phyloP scores from a whole-genome alignment of 2,113 vertebrate genomes.

The Hippocampus abdominalis region DNA sequence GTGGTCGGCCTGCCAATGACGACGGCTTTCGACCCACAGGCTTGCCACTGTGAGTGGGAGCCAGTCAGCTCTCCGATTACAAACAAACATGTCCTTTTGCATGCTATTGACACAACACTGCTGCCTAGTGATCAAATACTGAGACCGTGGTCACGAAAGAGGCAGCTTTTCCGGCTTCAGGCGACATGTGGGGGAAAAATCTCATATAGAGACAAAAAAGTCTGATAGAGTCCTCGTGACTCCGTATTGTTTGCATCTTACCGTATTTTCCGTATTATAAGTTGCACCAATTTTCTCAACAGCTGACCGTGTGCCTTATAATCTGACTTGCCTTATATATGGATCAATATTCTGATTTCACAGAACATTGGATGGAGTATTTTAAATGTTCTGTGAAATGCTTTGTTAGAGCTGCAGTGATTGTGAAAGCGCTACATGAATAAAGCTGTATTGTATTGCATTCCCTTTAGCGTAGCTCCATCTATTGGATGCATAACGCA shows the following conservation, averaged over 20 bases:
- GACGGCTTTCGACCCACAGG: slow-evolving; percentile 59
- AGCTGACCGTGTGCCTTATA: too few relatives aligned
- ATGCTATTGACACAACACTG: slow-evolving; percentile 50
- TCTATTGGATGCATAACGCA: too few relatives aligned
- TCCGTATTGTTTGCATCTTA: not conserved
- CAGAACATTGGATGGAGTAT: too few relatives aligned
- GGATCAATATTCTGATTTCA: too few relatives aligned
- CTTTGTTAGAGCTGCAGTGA: too few relatives aligned
- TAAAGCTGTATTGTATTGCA: not conserved
- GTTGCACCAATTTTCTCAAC: too few relatives aligned
- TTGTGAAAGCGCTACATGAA: too few relatives aligned
- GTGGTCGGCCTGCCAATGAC: slow-evolving; percentile 65
- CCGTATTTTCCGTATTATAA: too few relatives aligned
- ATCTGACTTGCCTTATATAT: too few relatives aligned
- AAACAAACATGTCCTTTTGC: slow-evolving; percentile 67
- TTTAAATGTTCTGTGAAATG: too few relatives aligned
- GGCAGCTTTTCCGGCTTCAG: slow-evolving; percentile 22
- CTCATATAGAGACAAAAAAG: not conserved
- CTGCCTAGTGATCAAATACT: slow-evolving; percentile 44
- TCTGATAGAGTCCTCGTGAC: not conserved
- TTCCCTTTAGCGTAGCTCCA: too few relatives aligned
- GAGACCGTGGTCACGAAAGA: slow-evolving; percentile 43
- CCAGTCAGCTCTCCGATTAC: slow-evolving; percentile 39
- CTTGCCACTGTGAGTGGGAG: slow-evolving; percentile 57
- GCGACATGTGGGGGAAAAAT: not conserved